Percentiles rank a stretch among this genome's conserved stretches.
Conservation (phyloP, 2,888 invertebrate species). For the Cryptocephalus moraei region DNA sequence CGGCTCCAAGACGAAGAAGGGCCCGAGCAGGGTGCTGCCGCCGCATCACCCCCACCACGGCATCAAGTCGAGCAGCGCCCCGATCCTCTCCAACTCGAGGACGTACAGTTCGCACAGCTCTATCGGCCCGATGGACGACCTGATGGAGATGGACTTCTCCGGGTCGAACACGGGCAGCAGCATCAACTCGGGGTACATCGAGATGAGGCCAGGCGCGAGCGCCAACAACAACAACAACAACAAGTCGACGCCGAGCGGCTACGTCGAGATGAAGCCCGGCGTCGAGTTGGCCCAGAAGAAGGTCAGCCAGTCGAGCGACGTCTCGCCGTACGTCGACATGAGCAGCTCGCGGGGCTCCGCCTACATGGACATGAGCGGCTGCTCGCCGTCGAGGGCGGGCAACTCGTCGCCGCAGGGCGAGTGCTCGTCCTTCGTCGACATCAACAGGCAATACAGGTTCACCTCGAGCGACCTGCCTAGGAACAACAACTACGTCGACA, state of each 20-base stretch:
- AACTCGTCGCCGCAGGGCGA: conserved; percentile 3
- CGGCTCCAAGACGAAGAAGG: conserved; percentile 53
- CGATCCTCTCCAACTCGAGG: conserved; percentile 47
- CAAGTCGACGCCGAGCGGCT: conserved; percentile 24
- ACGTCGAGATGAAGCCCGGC: conserved; percentile 40
- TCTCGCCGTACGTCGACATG: conserved; percentile 43
- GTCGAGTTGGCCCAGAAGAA: conserved; percentile 20
- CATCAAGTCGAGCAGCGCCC: conserved; percentile 59
- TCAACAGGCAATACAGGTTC: conserved; percentile 12
- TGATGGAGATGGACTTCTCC: conserved; percentile 74
- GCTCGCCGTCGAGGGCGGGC: conserved; percentile 9
- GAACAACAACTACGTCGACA: conserved; percentile 20
- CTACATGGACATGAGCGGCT: conserved; percentile 20
- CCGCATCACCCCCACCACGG: conserved; percentile 20
- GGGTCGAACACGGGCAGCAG: conserved; percentile 34
- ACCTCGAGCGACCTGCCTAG: conserved; percentile 4
- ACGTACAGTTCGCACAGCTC: conserved; percentile 38
- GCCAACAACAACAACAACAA: conserved; percentile 2
- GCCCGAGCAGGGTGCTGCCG: conserved; percentile 26
- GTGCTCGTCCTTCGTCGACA: conserved; percentile 11
- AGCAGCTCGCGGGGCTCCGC: conserved; percentile 24
- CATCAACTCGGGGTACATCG: conserved; percentile 43
- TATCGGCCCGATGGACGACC: conserved; percentile 58
- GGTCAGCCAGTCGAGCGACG: conserved; percentile 21
- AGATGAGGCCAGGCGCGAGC: conserved; percentile 1